Base-by-base conservation (phyloP, 2,113 vertebrate species). In the Gymnobelideus leadbeateri region DNA sequence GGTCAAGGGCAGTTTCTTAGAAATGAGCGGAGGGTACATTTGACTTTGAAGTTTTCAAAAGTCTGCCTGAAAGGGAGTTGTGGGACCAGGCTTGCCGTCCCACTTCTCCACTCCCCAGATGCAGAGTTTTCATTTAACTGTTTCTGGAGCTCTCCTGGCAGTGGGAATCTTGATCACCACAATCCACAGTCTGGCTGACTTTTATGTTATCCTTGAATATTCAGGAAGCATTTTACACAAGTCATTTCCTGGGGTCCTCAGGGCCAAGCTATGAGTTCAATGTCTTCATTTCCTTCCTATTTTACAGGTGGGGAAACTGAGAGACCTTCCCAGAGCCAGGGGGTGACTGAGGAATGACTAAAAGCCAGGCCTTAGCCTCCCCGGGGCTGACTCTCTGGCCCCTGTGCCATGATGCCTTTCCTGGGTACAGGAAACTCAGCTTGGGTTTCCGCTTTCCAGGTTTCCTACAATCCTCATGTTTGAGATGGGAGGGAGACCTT, bases 21-120 rank as follows among this genome's bases (percentile, higher is more conserved):
- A 91, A 52, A 46, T 96, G 46, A 94, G 92, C 92, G 94, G 24
- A 50, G 24, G 53, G 77, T 37, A 89, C 55, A 0, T 94, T 16
- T 91, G 84, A 61, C 92, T 96, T 95, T 95, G 93, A 94, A n/a
- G 14, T 37, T 95, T 96, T 96, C 16, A 95, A 84, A 49, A 94
- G 49, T 49, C 51, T 93, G 51, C 47, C 23, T 96, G 90, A 8
- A 91, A 91, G 10, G 43, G 26, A 90, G 49, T 50, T 94, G 28
- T 94, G 90, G 91, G 93, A 16, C 94, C 90, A 77, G 92, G 68
- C 37, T n/a, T 92, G 9, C 37, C 51, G 93, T 91, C 84, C 31
- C 50, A 37, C 37, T 43, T n/a, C n/a, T n/a, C 68, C 21, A 37
- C 57, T 68, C 28, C 57, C 28, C 31, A 68, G 57, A 68, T 3